phyloP scores from a whole-genome alignment of 2,888 invertebrate species.

The Caenorhabditis sp. region DNA sequence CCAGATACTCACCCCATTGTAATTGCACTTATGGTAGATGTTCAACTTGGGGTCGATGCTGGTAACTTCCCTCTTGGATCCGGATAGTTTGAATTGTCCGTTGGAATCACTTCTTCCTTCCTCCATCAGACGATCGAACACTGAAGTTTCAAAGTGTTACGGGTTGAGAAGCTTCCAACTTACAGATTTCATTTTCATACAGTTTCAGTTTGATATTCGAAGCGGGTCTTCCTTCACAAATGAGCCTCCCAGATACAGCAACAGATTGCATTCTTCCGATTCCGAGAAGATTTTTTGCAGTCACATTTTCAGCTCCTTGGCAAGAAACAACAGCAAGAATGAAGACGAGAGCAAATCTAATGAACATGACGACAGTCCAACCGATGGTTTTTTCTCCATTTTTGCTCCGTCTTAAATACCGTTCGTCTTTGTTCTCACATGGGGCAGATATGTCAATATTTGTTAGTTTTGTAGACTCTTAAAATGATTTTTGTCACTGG shows the following conservation, averaged over 20 bases:
- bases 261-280: conserved; percentile 70
- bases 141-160: conserved; percentile 45
- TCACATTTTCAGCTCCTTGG: conserved; percentile 1
- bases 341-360: conserved; percentile 7
- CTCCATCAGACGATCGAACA: conserved; percentile 68
- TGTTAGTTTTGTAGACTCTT: conserved; percentile 34
- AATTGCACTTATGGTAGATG: conserved; percentile 75
- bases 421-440: conserved; percentile 25
- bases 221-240: conserved; percentile 71
- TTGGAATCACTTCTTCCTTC: conserved; percentile 65
- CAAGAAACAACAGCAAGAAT: conserved; percentile 7
- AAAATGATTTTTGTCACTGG: conserved; percentile 20
- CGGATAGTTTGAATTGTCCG: conserved; percentile 69
- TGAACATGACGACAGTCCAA: conserved; percentile 18
- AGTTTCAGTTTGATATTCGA: conserved; percentile 68
- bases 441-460: conserved; percentile 52
- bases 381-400: not conserved
- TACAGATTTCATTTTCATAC: conserved; percentile 70
- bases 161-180: not conserved
- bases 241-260: conserved; percentile 70
- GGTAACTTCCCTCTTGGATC: conserved; percentile 69
- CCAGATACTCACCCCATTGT: conserved; percentile 60
- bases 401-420: conserved; percentile 27
- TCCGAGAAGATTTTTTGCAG: conserved; percentile 59
- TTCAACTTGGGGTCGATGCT: conserved; percentile 74